These are phyloP conservation scores for Diaperis boleti DNA, from an alignment of 2,888 invertebrate genomes.

Conservation along the genomic window DNA sequence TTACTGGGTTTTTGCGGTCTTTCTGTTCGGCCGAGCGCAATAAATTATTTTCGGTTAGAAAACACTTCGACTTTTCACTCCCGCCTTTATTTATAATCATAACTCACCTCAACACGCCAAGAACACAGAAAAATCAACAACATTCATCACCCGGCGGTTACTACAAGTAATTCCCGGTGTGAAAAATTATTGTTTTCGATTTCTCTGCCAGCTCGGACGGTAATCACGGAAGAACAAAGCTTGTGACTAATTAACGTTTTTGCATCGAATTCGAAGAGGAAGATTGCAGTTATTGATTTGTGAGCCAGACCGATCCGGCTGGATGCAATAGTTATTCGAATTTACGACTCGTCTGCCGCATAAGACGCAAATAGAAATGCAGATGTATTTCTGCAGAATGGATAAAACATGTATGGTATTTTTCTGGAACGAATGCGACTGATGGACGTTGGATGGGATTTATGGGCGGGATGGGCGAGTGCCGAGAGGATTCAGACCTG, in stretches of 20 bases:
- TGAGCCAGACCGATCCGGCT: not conserved
- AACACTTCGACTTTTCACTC: not conserved
- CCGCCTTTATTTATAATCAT: not conserved
- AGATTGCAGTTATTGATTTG: not conserved
- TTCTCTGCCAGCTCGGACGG: not conserved
- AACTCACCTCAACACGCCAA: constrained; percentile 4
- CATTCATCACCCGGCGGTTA: constrained; percentile 19
- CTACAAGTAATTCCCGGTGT: constrained; percentile 13
- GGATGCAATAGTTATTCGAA: not conserved
- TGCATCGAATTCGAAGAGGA: not conserved
- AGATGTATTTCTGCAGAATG: not conserved
- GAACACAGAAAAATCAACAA: constrained; percentile 9
- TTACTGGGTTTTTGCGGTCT: too few species aligned
- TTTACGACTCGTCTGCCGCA: not conserved
- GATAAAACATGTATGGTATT: not conserved
- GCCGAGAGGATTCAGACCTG: too few species aligned
- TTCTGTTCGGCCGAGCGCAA: too few species aligned
- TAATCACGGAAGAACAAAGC: not conserved
- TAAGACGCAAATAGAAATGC: not conserved
- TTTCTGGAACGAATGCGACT: not conserved
- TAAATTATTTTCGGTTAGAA: too few species aligned
- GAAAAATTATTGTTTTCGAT: constrained; percentile 13
- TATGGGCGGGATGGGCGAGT: not conserved
- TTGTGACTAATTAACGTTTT: not conserved
- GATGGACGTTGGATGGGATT: not conserved